Evolutionary conservation across 2,113 vertebrate genomes (phyloP).

Genomic region (Trematocara zebra): DNA sequence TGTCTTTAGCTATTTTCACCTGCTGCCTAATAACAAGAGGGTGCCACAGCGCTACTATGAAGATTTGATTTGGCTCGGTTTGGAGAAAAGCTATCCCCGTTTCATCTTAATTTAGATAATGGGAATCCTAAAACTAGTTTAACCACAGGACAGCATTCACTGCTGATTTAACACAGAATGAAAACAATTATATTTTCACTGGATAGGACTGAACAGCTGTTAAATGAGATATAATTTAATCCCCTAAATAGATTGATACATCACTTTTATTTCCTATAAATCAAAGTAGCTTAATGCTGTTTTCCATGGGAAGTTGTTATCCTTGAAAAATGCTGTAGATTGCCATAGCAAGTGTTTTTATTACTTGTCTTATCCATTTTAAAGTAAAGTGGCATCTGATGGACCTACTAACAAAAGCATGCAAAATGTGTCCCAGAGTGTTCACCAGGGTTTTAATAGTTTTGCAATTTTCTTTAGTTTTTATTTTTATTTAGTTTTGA

Average conservation of each 20-base stretch:
- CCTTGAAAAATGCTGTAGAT: neutral
- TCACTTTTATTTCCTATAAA: neutral
- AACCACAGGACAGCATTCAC: neutral
- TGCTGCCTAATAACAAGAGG: neutral
- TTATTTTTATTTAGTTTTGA: too few species aligned
- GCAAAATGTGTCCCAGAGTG: neutral
- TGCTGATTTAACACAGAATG: neutral
- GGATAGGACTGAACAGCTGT: neutral
- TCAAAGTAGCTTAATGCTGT: neutral
- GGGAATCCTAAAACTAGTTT: neutral
- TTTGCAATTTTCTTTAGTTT: too few species aligned
- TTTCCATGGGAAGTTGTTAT: neutral
- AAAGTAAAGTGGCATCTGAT: rapidly evolving
- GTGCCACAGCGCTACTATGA: neutral
- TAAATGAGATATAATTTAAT: neutral
- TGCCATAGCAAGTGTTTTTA: neutral
- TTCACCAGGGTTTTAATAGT: neutral
- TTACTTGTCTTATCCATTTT: rapidly evolving
- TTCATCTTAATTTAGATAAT: neutral
- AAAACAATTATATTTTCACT: neutral
- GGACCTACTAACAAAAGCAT: neutral
- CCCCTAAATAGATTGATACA: neutral
- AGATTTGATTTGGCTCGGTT: neutral
- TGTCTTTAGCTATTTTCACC: neutral
- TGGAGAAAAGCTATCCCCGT: neutral